Evolutionary conservation across 2,888 invertebrate species (phyloP), one percentile per base, ranked within the genome.

Genomic region (Drosophila phalerata): DNA sequence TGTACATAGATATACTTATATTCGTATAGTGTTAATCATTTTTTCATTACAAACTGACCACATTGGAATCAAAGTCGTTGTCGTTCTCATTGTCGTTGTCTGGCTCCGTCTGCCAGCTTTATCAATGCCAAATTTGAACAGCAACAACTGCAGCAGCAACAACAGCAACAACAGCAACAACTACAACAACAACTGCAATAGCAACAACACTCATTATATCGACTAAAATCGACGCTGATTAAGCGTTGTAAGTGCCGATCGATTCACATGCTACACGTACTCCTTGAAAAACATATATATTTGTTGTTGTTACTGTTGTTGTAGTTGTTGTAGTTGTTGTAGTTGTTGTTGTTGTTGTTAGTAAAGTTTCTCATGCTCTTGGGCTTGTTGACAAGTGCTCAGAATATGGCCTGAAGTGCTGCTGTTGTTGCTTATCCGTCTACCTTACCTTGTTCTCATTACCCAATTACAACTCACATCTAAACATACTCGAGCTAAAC

Each of bases 31-130:
- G 73, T 83, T 85, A 86, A 85, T 85, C 89, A 85, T 86, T 80
- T 88, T 85, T 88, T 88, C 81, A 78, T 88, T 86, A 85, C 84
- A 86, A 79, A 83, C 73, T 74, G 82, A 51, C 78, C 77, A 67
- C 69, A 68, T 58, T 73, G 64, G 81, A 84, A 73, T 69, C 58
- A 61, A 58, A 52, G 64, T 60, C 51, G 69, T 60, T 37, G 63
- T 22, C 17, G 52, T 22, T 22, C 22, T 22, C 22, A 22, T 28
- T 34, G 57, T 25, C 63, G 57, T 58, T 69, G 65, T 70, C 64
- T 72, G 72, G 57, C 79, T 45, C 62, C 65, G 70, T 69, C 79
- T 67, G 72, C 66, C 51, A 67, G 67, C 79, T 64, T 85, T 83
- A 84, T 83, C 88, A 84, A 84, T 88, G 88, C 83, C 88, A 84